Conservation (phyloP, 1,140 invertebrate genomes). For the Grapholita molesta region DNA sequence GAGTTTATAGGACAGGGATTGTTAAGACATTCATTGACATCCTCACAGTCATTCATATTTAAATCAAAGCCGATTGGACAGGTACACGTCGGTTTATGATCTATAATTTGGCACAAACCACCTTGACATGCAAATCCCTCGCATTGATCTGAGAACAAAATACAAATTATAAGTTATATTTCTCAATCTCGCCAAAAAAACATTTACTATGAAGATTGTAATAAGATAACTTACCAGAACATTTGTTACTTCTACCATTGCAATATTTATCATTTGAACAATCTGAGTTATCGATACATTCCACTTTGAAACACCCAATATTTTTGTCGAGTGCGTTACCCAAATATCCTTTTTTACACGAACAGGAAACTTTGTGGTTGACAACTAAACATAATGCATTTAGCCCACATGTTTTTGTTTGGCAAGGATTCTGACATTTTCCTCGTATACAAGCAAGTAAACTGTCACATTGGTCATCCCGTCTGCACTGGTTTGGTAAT, state of each 20-base stretch:
- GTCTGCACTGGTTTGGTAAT: conserved; percentile 84
- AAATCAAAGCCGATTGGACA: conserved; percentile 87
- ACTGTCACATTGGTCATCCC: conserved; percentile 84
- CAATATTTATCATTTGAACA: conserved; percentile 88
- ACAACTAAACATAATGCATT: conserved; percentile 86
- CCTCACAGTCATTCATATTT: conserved; percentile 84
- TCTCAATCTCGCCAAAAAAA: too few species aligned
- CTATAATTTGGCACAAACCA: conserved; percentile 83
- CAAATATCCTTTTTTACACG: conserved; percentile 87
- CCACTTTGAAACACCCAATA: conserved; percentile 90
- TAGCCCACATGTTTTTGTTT: conserved; percentile 82
- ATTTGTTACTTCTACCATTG: conserved; percentile 86
- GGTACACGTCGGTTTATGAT: conserved; percentile 85
- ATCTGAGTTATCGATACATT: conserved; percentile 87
- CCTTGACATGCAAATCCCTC: conserved; percentile 86
- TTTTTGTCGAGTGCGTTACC: conserved; percentile 87
- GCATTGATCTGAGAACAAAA: conserved; percentile 83
- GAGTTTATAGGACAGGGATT: conserved; percentile 89
- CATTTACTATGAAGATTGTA: conserved; percentile 22
- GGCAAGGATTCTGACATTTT: conserved; percentile 88
- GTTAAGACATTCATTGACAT: conserved; percentile 89
- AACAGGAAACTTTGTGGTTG: conserved; percentile 84
- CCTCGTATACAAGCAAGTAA: conserved; percentile 84
- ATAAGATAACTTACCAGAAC: conserved; percentile 79
- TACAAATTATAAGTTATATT: conserved; percentile 24